Percentiles rank a stretch among this genome's conserved stretches.
phyloP scores from a whole-genome alignment of 2,888 invertebrate genomes.

The Aradus depressus region DNA sequence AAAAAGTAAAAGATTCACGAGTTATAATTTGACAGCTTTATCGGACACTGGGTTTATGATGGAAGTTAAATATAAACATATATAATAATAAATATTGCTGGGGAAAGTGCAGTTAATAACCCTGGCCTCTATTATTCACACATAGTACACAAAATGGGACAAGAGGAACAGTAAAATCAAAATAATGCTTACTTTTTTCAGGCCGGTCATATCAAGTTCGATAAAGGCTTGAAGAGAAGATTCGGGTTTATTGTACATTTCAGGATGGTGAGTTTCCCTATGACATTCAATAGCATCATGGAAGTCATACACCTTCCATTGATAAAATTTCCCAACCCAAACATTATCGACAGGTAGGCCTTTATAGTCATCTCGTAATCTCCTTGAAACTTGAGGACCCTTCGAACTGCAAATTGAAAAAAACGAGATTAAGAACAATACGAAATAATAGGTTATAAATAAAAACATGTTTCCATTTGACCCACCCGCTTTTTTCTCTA shows the following conservation, averaged over 20 bases:
- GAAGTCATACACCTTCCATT: constrained; percentile 52
- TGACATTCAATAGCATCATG: constrained; percentile 66
- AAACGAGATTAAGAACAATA: too few species aligned
- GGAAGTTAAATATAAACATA: too few species aligned
- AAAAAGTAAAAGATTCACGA: too few species aligned
- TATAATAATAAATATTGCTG: too few species aligned
- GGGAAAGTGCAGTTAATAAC: too few species aligned
- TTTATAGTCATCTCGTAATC: constrained; percentile 17
- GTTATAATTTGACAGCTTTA: too few species aligned
- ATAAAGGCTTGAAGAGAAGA: constrained; percentile 56
- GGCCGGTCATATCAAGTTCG: constrained; percentile 69
- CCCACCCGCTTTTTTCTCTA: constrained; percentile 44
- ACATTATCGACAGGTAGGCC: constrained; percentile 51
- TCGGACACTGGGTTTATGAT: too few species aligned
- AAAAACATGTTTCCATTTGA: too few species aligned
- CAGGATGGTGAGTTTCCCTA: constrained; percentile 69
- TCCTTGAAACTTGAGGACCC: constrained; percentile 9
- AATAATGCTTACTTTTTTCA: constrained; percentile 51
- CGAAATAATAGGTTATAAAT: not conserved
- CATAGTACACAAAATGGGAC: too few species aligned
- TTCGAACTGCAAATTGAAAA: constrained; percentile 8
- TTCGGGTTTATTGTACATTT: constrained; percentile 65
- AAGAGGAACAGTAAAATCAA: too few species aligned
- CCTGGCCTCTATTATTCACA: too few species aligned
- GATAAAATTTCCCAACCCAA: constrained; percentile 45